Percentiles rank a stretch among this genome's conserved stretches.
These are phyloP conservation scores for Beris chalybata DNA, from an alignment of 2,888 invertebrate genomes.

Conservation along the genomic window DNA sequence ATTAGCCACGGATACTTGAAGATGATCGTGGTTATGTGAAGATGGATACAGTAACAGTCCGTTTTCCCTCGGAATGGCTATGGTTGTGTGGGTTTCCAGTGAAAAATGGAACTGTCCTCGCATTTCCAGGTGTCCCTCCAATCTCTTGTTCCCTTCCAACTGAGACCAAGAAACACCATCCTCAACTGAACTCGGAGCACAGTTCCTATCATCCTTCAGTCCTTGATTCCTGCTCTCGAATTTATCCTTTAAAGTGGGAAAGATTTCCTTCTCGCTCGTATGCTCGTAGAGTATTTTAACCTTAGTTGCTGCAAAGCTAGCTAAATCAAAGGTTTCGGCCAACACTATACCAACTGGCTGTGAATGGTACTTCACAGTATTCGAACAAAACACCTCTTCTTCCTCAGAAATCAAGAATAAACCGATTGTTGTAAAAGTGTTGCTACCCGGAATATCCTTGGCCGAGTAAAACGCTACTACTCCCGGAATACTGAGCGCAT, in stretches of 20 bases:
- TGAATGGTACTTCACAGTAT: conserved; percentile 49
- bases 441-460: conserved; percentile 61
- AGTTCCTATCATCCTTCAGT: background rate
- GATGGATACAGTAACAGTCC: conserved; percentile 68
- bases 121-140: conserved; percentile 59
- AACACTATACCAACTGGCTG: conserved; percentile 64
- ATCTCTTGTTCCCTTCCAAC: background rate
- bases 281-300: conserved; percentile 60
- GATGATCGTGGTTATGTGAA: conserved; percentile 67
- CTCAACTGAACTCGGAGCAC: too few relatives aligned
- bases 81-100: conserved; percentile 73
- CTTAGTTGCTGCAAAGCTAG: conserved; percentile 61
- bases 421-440: conserved; percentile 57
- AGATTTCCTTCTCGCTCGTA: conserved; percentile 42
- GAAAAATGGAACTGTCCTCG: conserved; percentile 74
- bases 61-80: conserved; percentile 70
- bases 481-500: conserved; percentile 54
- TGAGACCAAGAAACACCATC: too few relatives aligned
- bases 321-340: conserved; percentile 64
- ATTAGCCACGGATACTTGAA: conserved; percentile 62
- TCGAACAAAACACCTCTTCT: conserved; percentile 46
- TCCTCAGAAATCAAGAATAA: conserved; percentile 14
- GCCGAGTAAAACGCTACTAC: conserved; percentile 31
- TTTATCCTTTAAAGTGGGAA: conserved; percentile 57
- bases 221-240: conserved; percentile 48